These are phyloP conservation scores for Pegoplata infirma DNA, from an alignment of 2,888 invertebrate species.

Conservation along the genomic window DNA sequence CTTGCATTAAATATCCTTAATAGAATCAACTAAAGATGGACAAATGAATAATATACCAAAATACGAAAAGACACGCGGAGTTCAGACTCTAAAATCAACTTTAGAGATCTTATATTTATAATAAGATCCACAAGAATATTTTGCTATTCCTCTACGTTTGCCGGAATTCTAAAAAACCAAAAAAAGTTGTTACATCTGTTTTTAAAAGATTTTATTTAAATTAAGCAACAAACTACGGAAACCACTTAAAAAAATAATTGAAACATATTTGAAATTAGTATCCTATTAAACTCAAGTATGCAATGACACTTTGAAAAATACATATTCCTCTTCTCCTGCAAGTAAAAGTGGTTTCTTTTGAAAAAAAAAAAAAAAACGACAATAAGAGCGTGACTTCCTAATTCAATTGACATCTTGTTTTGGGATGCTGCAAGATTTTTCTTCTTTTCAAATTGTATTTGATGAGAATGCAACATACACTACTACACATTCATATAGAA, in stretches of 20 bases:
- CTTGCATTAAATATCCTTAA: no score
- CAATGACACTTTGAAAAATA: not conserved
- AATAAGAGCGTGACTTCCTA: constrained; percentile 48
- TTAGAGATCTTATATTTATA: no score
- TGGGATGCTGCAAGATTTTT: not conserved
- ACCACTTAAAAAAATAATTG: not conserved
- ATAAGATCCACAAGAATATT: no score
- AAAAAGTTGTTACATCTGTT: no score
- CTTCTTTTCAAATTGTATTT: not conserved
- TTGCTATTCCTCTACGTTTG: no score
- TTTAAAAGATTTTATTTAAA: no score
- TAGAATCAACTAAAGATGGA: no score
- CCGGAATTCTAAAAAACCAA: no score
- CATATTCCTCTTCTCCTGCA: not conserved
- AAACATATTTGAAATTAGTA: not conserved
- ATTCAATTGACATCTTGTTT: constrained; percentile 25
- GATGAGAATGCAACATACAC: not conserved
- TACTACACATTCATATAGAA: not conserved
- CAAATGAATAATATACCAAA: no score
- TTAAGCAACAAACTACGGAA: not conserved
- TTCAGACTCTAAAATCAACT: no score
- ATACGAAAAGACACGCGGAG: no score
- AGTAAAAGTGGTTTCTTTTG: not conserved
- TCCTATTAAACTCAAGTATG: not conserved
- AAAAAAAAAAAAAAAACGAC: constrained; percentile 13